Base-by-base conservation (phyloP, 37 sponge, comb jelly and placozoan species). In the Geodia barretti region DNA sequence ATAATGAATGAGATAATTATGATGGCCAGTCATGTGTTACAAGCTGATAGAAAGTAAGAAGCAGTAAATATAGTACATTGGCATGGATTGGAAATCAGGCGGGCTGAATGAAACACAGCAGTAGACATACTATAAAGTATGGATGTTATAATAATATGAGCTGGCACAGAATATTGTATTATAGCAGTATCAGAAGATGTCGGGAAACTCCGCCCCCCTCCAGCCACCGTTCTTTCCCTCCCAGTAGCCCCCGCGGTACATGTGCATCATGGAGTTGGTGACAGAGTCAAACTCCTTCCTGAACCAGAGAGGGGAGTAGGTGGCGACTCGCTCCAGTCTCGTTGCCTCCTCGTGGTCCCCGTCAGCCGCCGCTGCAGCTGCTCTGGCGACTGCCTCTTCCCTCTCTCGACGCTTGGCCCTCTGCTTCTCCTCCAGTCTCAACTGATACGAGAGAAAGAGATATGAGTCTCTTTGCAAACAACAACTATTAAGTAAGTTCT, bases 191-290 rank as follows among this genome's bases (percentile, higher is more conserved):
- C n/a, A 35, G 39, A 72, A 72, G 9, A 72, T 72, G 20, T 72
- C 67, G 1, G 67, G 67, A 25, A 72, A 26, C 39, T 72, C 73
- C 37, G 38, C 26, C 28, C 73, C 73, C 36, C 36, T 69, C 31
- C 69, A 43, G n/a, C 75, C 63, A 23, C 69, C 73, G 41, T 64
- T 35, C 70, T 93, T 93, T n/a, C 78, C 74, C 73, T 95, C 95
- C 95, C 95, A 95, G 76, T 95, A 95, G 0, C 92, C 90, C 41
- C 95, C 95, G 34, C 82, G 76, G 72, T 95, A 95, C 47, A 67
- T 75, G 42, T 95, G 87, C 39, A 87, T 34, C 80, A 89, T 83
- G 23, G 79, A 72, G 41, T 81, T 81, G 11, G 87, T 79, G 37
- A 66, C 68, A 4, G 83, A 79, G 60, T 95, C 95, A 62, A 62